These are phyloP conservation scores for Hypolimnas misippus DNA, from an alignment of 2,888 invertebrate genomes.

Conservation along the genomic window DNA sequence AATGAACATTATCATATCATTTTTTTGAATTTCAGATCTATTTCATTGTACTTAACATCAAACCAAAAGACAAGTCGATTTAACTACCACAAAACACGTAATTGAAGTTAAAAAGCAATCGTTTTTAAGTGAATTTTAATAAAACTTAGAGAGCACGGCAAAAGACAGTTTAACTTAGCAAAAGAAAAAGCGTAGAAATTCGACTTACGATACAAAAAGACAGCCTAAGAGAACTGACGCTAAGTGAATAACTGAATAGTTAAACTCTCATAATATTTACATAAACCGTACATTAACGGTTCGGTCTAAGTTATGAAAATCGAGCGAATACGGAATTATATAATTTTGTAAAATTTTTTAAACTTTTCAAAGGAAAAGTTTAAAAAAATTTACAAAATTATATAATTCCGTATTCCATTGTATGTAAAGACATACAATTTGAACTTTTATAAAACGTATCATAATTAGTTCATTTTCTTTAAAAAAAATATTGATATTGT, in stretches of 20 bases:
- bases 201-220: conserved; percentile 71
- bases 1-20: too few species aligned
- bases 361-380: too few species aligned
- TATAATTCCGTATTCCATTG: conserved; percentile 38
- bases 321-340: conserved; percentile 45
- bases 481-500: too few species aligned
- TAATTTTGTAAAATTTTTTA: too few species aligned
- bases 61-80: too few species aligned
- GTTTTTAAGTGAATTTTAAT: conserved; percentile 61
- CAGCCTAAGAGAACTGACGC: conserved; percentile 68
- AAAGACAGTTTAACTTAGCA: conserved; percentile 49
- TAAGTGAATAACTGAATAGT: conserved; percentile 83
- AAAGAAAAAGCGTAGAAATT: conserved; percentile 57
- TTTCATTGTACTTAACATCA: too few species aligned
- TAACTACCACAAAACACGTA: background rate
- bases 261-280: conserved; percentile 82
- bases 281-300: conserved; percentile 78
- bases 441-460: too few species aligned
- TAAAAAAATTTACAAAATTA: too few species aligned
- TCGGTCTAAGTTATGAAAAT: conserved; percentile 55
- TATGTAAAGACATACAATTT: too few species aligned
- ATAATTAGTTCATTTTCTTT: too few species aligned
- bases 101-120: conserved; percentile 52
- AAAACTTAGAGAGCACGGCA: conserved; percentile 42
- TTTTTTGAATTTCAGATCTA: too few species aligned